Evolutionary conservation across 2,797 vertebrate genomes (phyloP).

Genomic region (Coregonus sp.): DNA sequence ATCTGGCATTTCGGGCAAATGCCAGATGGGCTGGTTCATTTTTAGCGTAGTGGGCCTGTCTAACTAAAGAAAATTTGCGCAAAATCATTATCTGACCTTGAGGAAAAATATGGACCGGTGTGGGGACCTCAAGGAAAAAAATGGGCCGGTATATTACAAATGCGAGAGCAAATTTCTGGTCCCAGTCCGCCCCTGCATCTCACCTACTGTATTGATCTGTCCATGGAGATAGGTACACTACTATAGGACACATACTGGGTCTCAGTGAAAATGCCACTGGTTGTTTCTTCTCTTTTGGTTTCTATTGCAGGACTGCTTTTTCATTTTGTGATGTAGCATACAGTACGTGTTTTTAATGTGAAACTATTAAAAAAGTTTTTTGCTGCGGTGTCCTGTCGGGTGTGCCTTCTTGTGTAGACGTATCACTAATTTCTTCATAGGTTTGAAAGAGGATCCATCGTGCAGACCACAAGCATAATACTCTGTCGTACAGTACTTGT

Average conservation of each 20-base stretch:
- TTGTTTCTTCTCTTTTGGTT: slow-evolving; percentile 56
- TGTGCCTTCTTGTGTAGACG: neutral
- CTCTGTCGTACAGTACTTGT: slow-evolving; percentile 10
- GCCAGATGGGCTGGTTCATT: too few species aligned
- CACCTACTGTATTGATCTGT: slow-evolving; percentile 10
- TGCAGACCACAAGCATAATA: neutral
- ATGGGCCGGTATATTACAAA: too few species aligned
- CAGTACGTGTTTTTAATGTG: slow-evolving; percentile 77
- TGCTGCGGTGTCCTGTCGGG: slow-evolving; percentile 53
- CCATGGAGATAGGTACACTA: slow-evolving; percentile 17
- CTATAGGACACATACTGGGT: slow-evolving; percentile 10
- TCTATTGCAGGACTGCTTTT: slow-evolving; percentile 54
- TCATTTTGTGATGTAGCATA: slow-evolving; percentile 71
- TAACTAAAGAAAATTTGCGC: too few species aligned
- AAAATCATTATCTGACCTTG: too few species aligned
- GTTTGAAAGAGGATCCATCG: neutral
- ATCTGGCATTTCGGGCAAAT: too few species aligned
- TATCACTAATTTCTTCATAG: slow-evolving; percentile 1
- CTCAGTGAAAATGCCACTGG: slow-evolving; percentile 33
- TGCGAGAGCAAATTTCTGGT: too few species aligned
- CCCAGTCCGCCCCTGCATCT: too few species aligned
- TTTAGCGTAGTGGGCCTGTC: too few species aligned
- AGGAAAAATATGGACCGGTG: too few species aligned
- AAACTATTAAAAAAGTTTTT: slow-evolving; percentile 73
- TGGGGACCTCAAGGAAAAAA: too few species aligned